These are phyloP conservation scores for Tichodroma muraria DNA, from an alignment of 2,113 vertebrate genomes.

Conservation along the genomic window DNA sequence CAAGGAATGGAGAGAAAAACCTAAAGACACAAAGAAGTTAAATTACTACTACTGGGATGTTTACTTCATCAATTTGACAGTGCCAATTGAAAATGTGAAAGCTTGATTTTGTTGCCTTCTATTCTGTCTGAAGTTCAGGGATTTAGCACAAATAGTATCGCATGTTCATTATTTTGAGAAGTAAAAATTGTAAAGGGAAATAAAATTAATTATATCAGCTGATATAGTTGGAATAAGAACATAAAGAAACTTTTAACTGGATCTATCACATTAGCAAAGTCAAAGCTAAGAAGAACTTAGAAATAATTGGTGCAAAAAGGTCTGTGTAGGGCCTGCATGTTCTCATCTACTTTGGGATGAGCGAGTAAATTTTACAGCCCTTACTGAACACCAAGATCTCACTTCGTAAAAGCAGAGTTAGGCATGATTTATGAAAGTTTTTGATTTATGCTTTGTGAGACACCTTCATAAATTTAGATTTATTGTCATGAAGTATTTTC, in stretches of 20 bases:
- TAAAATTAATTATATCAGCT: neutral
- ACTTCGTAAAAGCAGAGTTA: neutral
- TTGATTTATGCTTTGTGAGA: neutral
- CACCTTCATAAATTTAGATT: neutral
- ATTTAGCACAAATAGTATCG: neutral
- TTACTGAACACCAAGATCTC: neutral
- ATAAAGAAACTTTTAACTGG: neutral
- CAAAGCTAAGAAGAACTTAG: neutral
- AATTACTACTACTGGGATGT: neutral
- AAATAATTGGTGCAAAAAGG: neutral
- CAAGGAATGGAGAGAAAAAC: neutral
- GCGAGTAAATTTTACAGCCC: neutral
- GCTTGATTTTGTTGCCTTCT: neutral
- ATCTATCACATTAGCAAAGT: neutral
- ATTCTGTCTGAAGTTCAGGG: neutral
- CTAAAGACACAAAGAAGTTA: neutral
- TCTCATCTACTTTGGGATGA: neutral
- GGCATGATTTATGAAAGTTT: neutral
- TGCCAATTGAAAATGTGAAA: neutral
- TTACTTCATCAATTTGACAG: neutral
- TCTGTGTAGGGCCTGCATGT: neutral
- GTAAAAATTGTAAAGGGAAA: neutral
- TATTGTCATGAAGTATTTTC: neutral
- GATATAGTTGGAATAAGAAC: neutral
- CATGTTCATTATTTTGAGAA: neutral